Evolutionary conservation across 2,113 vertebrate genomes (phyloP), one percentile per base, ranked within the genome.

Genomic region (Progne subis): DNA sequence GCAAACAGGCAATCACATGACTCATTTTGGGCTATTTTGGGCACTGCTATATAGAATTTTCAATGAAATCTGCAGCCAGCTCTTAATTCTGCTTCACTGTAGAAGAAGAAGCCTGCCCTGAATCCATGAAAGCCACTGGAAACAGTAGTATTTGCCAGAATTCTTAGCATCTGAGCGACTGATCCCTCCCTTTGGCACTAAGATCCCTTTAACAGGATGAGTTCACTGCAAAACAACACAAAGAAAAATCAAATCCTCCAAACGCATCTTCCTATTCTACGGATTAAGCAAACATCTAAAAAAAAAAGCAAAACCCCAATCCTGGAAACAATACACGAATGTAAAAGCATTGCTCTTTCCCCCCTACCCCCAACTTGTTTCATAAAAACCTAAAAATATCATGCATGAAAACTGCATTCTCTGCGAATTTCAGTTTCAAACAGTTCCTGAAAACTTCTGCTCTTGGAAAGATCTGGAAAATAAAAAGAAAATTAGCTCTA

Each of bases 351-450:
- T 65, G 19, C 5, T 76, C 8, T 12, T 47, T 5, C 6, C 6
- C 3, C 4, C 4, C 6, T 11, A 12, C 0, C 5, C 10, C 18
- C 21, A 52, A 37, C 1, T 59, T 49, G 8, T 39, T 56, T 52
- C 41, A 32, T 28, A 60, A 46, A 82, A 7, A 39, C 26, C 6
- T 16, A 11, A 19, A 65, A 74, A 81, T 18, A 31, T 37, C 21
- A 53, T 0, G 3, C 24, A 31, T 23, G 64, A 65, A 80, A 91
- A 21, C 19, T 71, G 11, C 26, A 67, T 31, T 47, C 13, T 74
- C 46, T 60, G 32, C 82, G 46, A 75, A 49, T 43, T 61, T 19
- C 47, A 74, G 18, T 39, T 86, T 76, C 63, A 50, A 50, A 1
- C 19, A 76, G 18, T 25, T 86, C 63, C 72, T 89, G 60, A 72